Evolutionary conservation across 2,888 invertebrate species (phyloP).

Genomic region (Drosophila atripex): DNA sequence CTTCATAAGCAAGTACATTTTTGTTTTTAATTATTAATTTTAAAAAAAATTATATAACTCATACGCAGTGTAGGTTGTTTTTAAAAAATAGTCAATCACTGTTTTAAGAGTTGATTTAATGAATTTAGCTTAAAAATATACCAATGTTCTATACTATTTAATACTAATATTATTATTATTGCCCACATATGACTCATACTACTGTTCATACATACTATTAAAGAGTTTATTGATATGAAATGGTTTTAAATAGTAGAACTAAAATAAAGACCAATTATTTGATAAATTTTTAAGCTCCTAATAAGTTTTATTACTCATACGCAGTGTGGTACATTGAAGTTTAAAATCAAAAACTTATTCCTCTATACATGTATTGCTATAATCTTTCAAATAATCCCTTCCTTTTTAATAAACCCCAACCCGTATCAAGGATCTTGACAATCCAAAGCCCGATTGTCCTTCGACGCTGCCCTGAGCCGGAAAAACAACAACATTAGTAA

Average conservation of each 20-base stretch:
- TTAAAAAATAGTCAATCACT: too few species aligned
- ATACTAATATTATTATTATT: too few species aligned
- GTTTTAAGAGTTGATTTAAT: too few species aligned
- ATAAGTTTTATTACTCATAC: conserved; percentile 10
- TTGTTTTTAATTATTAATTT: background rate
- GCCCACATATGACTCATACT: too few species aligned
- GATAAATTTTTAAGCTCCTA: background rate
- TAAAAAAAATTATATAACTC: background rate
- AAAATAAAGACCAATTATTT: too few species aligned
- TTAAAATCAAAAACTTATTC: background rate
- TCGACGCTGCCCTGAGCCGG: conserved; percentile 32
- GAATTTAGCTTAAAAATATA: too few species aligned
- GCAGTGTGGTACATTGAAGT: conserved; percentile 5
- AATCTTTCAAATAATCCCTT: background rate
- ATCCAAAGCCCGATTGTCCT: conserved; percentile 35
- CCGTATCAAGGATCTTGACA: conserved; percentile 31
- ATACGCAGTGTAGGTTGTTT: background rate
- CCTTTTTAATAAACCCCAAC: conserved; percentile 4
- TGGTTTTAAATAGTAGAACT: background rate
- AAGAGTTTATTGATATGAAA: too few species aligned
- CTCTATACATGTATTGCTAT: background rate
- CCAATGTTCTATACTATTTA: too few species aligned
- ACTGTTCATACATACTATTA: too few species aligned
- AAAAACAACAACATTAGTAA: conserved; percentile 15
- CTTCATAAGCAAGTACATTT: background rate